Evolutionary conservation across 2,113 vertebrate species (phyloP), one percentile per base, ranked within the genome.

Genomic region (Brienomyrus longianalis): DNA sequence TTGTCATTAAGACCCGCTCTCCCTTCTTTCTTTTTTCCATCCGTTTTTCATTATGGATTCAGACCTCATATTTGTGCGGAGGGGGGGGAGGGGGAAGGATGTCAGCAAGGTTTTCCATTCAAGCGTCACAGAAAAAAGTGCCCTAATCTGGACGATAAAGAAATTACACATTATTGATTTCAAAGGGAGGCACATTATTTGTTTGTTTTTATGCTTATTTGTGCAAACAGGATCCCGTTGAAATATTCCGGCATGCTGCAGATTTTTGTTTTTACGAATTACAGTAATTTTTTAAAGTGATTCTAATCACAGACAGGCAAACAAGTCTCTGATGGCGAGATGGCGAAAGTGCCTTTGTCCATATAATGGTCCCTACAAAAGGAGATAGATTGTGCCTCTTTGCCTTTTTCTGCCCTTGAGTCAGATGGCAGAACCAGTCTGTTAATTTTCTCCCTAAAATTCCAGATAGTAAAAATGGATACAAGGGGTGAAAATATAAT

Each of bases 1-100:
- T 91, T 95, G 96, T 95, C 94, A 95, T 95, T 95, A 94, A 93
- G 91, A 93, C 92, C 92, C 92, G 77, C 83, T 56, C 90, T 88
- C 74, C 54, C 83, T 39, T 48, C 83, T 39, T 47, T 80, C 83
- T 88, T 88, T 88, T 54, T 91, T 56, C 90, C 89, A 89, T 77
- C 89, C 91, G 56, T 90, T 92, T 89, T 92, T 92, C 84, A 91
- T 91, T 90, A 89, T 54, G 84, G 31, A 77, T 90, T 88, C 56
- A 90, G n/a, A 90, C 84, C 59, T 77, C 88, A 80, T 87, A 83
- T 90, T 91, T 70, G 43, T 85, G 83, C 52, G 6, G 17, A 17
- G 48, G 51, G 85, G 19, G 27, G 50, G 74, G 23, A 4, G 84
- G 85, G 85, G 50, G n/a, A 50, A 54, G 43, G 35, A 86, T 86